These are phyloP conservation scores for Alces alces DNA, from an alignment of 2,113 vertebrate genomes.

Conservation along the genomic window DNA sequence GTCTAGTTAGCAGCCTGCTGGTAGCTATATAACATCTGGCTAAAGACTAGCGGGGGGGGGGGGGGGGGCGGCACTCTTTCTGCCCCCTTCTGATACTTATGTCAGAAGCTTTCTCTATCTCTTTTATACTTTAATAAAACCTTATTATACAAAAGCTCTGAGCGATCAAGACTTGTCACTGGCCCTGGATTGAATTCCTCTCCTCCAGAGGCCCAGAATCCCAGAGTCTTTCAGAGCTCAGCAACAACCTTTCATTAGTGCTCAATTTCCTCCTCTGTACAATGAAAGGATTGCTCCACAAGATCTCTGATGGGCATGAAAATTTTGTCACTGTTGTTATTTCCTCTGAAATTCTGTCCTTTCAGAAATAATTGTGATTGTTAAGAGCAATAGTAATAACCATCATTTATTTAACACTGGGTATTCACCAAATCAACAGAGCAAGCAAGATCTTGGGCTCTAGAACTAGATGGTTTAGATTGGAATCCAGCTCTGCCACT, in stretches of 20 bases:
- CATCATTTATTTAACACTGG: neutral
- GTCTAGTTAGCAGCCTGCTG: no score
- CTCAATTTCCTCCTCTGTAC: neutral
- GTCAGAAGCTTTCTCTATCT: no score
- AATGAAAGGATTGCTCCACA: neutral
- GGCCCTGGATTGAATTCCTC: no score
- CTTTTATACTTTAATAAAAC: no score
- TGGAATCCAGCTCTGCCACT: neutral
- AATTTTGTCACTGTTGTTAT: neutral
- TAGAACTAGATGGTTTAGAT: neutral
- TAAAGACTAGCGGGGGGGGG: no score
- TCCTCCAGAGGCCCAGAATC: no score
- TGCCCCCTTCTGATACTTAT: no score
- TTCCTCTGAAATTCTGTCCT: neutral
- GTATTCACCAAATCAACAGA: neutral
- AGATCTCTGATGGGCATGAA: neutral
- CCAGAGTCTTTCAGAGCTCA: no score
- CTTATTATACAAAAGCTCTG: no score
- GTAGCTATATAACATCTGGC: no score
- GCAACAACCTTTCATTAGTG: no score
- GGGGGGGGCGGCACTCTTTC: neutral
- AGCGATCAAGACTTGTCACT: no score
- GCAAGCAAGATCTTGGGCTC: neutral
- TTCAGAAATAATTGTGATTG: neutral
- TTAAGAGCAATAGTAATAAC: neutral